These are phyloP conservation scores for Creontiades dilutus DNA, from an alignment of 2,888 invertebrate species.

Conservation along the genomic window DNA sequence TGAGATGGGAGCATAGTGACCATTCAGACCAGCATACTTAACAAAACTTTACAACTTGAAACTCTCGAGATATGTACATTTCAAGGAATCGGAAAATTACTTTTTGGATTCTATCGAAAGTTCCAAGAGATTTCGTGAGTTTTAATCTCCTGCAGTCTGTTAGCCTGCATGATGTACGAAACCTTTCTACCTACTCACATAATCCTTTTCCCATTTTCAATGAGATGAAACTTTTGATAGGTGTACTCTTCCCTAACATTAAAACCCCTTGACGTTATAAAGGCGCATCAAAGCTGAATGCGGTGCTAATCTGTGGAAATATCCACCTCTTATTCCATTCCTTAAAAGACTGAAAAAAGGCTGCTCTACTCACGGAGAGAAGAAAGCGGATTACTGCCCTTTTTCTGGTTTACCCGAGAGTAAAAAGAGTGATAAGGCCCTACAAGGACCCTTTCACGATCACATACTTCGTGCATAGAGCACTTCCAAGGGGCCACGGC, in stretches of 20 bases:
- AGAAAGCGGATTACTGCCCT: not conserved
- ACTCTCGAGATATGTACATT: too few relatives aligned
- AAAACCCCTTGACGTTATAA: not conserved
- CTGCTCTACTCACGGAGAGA: not conserved
- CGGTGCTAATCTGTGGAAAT: not conserved
- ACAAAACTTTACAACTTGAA: too few relatives aligned
- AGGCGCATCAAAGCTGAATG: not conserved
- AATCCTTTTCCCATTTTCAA: too few relatives aligned
- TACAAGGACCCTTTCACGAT: not conserved
- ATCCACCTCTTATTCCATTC: not conserved
- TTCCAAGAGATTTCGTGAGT: too few relatives aligned
- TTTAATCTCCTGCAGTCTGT: too few relatives aligned
- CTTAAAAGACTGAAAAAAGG: not conserved
- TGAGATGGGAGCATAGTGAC: too few relatives aligned
- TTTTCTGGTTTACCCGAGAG: constrained; percentile 31
- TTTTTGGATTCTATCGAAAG: too few relatives aligned
- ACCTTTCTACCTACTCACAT: too few relatives aligned
- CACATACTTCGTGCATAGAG: constrained; percentile 9
- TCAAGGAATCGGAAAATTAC: too few relatives aligned
- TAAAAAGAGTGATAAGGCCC: constrained; percentile 9
- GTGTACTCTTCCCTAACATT: not conserved
- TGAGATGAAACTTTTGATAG: too few relatives aligned
- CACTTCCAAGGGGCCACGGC: not conserved
- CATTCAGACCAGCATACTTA: too few relatives aligned
- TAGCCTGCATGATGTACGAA: too few relatives aligned